Conservation (phyloP, 2,888 invertebrate species). For the Oscheius sp. region DNA sequence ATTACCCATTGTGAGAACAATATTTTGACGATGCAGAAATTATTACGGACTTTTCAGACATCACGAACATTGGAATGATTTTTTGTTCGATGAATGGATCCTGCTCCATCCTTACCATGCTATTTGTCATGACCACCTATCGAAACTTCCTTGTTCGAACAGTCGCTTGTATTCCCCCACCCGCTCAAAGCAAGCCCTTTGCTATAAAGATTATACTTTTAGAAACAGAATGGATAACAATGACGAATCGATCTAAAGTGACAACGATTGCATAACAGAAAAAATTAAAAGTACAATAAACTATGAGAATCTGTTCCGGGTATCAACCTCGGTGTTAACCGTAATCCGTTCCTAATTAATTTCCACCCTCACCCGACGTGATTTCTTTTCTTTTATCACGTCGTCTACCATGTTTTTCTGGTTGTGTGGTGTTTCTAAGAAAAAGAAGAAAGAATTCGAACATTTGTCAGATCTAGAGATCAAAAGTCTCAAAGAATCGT, state of each 20-base stretch:
- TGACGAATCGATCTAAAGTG: too few species aligned
- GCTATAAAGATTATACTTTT: too few species aligned
- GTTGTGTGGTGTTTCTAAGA: slow-evolving; percentile 7
- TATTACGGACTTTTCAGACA: not conserved
- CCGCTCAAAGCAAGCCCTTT: not conserved
- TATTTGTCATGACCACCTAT: slow-evolving; percentile 4
- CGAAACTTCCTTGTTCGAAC: not conserved
- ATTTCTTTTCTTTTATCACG: slow-evolving; percentile 13
- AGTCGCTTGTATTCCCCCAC: not conserved
- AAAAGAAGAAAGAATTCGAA: not conserved
- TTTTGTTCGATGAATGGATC: not conserved
- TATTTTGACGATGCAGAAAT: not conserved
- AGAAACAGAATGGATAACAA: too few species aligned
- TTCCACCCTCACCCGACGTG: slow-evolving; percentile 18
- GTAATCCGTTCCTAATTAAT: too few species aligned
- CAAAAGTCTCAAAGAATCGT: slow-evolving; percentile 1
- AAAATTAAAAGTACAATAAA: too few species aligned
- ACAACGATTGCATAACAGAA: not conserved
- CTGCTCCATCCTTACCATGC: slow-evolving; percentile 6
- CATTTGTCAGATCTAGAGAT: slow-evolving; percentile 10
- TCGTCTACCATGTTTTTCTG: slow-evolving; percentile 21
- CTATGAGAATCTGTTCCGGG: too few species aligned
- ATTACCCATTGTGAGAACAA: not conserved
- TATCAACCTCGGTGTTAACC: too few species aligned
- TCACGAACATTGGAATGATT: slow-evolving; percentile 16